Evolutionary conservation across 2,113 vertebrate genomes (phyloP), one percentile per base, ranked within the genome.

Genomic region (Proteles cristata): DNA sequence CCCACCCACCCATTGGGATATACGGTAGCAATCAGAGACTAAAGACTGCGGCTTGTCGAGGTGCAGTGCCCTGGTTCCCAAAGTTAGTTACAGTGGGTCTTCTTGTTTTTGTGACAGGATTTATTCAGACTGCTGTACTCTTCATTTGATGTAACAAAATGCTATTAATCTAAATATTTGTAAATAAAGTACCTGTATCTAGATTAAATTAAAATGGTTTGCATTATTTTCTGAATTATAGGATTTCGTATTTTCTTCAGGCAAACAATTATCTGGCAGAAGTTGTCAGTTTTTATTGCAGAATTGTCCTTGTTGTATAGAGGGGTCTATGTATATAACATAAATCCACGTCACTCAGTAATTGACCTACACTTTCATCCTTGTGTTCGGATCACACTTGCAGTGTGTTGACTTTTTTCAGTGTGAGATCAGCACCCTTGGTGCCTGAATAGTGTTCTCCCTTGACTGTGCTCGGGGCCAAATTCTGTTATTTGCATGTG

Each of bases 161-260:
- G 99, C 99, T 99, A 98, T 99, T 99, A 99, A 99, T 99, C 99
- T 99, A 98, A 99, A 99, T 99, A 99, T 99, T 99, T 99, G 99
- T 99, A 99, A 99, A 99, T 99, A 99, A 99, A 99, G 99, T 99
- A 99, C 99, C 99, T 99, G 99, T 99, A 99, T 99, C 99, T 99
- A 99, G 99, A 99, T 98, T 97, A 98, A 98, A 95, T 39, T 26
- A 61, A 83, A 26, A 61, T 74, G 11, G 58, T 92, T 88, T 83
- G 92, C 93, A 71, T 93, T 98, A 11, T 96, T 98, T 98, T 97
- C 88, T 94, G 83, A 89, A 80, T 63, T 92, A 63, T 25, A 96
- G 82, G 55, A 81, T 69, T 96, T 97, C 58, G 11, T 73, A 45
- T 74, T 93, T 97, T 94, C 33, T 90, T 94, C 39, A 92, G 61